A percentile compares a stretch with the other conserved stretches of the same genome.
phyloP scores from a whole-genome alignment of 2,113 vertebrate species.

The Scytalopus superciliaris region DNA sequence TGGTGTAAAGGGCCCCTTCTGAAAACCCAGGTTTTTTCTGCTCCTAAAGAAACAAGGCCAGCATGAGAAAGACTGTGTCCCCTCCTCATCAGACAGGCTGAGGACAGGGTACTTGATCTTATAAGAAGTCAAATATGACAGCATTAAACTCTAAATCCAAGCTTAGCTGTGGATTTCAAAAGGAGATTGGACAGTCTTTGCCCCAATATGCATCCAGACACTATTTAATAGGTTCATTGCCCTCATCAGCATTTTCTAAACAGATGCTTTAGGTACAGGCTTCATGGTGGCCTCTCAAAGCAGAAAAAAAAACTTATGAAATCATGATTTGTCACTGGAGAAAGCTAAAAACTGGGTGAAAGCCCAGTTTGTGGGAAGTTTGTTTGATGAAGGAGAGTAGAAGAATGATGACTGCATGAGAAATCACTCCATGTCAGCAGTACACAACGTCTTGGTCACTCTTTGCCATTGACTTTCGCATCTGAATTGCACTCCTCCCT shows the following conservation, averaged over 20 bases:
- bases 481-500: background rate
- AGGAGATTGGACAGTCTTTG: background rate
- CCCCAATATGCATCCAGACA: background rate
- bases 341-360: background rate
- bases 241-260: background rate
- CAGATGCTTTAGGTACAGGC: background rate
- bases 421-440: background rate
- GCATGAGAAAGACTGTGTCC: background rate
- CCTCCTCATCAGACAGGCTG: background rate
- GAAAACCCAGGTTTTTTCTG: background rate
- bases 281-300: background rate
- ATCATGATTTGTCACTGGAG: background rate
- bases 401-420: background rate
- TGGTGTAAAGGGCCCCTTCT: background rate
- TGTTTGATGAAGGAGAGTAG: background rate
- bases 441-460: background rate
- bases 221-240: background rate
- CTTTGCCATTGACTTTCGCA: background rate
- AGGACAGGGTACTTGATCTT: background rate
- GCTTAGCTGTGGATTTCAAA: background rate
- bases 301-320: background rate
- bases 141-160: background rate
- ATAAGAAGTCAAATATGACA: background rate
- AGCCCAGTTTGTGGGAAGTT: background rate
- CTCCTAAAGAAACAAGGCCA: background rate